phyloP scores from a whole-genome alignment of 53 echinoderm and acorn worm species.

The Stichopus horrens region DNA sequence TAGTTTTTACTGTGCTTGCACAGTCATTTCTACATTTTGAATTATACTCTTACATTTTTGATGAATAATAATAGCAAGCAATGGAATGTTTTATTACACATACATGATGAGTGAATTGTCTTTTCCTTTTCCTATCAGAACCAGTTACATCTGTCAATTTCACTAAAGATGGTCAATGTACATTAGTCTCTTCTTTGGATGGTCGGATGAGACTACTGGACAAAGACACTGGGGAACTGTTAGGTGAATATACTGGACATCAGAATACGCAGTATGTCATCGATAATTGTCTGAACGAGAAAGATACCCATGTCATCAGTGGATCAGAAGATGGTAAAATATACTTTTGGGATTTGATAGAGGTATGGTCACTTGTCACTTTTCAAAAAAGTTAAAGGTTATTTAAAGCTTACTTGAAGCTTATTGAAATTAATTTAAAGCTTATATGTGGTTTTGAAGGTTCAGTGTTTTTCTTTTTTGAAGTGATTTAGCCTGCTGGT shows the following conservation, averaged over 20 bases:
- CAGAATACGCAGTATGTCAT: slow-evolving; percentile 75
- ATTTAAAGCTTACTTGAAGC: not conserved
- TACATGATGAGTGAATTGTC: not conserved
- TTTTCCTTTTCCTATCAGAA: slow-evolving; percentile 51
- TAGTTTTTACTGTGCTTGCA: too few relatives aligned
- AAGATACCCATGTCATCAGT: slow-evolving; percentile 91
- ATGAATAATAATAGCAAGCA: too few relatives aligned
- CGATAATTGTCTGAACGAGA: slow-evolving; percentile 86
- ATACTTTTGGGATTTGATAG: slow-evolving; percentile 97
- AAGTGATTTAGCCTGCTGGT: too few relatives aligned
- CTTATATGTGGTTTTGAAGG: not conserved
- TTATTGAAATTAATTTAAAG: not conserved
- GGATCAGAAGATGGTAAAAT: slow-evolving; percentile 93
- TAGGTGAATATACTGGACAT: slow-evolving; percentile 92
- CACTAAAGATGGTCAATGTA: slow-evolving; percentile 97
- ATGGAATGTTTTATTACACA: too few relatives aligned
- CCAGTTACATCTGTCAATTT: slow-evolving; percentile 87
- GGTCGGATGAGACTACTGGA: slow-evolving; percentile 75
- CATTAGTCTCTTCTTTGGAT: slow-evolving; percentile 86
- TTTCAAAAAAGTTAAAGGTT: not conserved
- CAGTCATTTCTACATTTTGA: too few relatives aligned
- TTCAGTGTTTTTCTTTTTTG: not conserved
- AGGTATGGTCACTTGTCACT: slow-evolving; percentile 56
- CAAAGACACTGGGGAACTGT: slow-evolving; percentile 90
- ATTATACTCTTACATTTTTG: too few relatives aligned